Evolutionary conservation across 1,140 invertebrate species (phyloP).

Genomic region (Drosophila cardini): DNA sequence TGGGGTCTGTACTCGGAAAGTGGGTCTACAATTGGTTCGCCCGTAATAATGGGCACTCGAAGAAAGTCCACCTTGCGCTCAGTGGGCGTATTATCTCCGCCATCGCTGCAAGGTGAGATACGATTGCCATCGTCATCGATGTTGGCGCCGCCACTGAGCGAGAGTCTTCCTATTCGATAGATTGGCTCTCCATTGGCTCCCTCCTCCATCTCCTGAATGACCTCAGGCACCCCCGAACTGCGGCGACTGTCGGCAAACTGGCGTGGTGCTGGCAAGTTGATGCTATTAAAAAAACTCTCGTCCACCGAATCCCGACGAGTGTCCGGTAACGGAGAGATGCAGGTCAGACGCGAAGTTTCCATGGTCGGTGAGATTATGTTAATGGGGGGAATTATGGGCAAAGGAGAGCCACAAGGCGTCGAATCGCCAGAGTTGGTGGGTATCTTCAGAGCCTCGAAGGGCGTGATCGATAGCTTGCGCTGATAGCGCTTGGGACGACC

Average conservation of each 20-base stretch:
- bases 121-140: slow-evolving; percentile 77
- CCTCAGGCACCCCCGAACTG: slow-evolving; percentile 87
- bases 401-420: slow-evolving; percentile 87
- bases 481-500: slow-evolving; percentile 86
- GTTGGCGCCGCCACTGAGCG: slow-evolving; percentile 73
- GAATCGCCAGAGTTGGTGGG: slow-evolving; percentile 85
- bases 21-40: slow-evolving; percentile 73
- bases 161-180: slow-evolving; percentile 71
- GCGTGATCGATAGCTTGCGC: slow-evolving; percentile 79
- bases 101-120: slow-evolving; percentile 63
- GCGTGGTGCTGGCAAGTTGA: slow-evolving; percentile 88
- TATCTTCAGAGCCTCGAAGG: slow-evolving; percentile 73
- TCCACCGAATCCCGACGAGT: slow-evolving; percentile 88
- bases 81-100: slow-evolving; percentile 52
- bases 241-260: slow-evolving; percentile 91
- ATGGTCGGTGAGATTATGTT: slow-evolving; percentile 84
- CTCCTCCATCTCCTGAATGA: slow-evolving; percentile 82
- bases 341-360: slow-evolving; percentile 85
- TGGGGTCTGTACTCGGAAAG: slow-evolving; percentile 77
- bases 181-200: slow-evolving; percentile 65
- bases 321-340: slow-evolving; percentile 89
- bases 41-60: slow-evolving; percentile 71
- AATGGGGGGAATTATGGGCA: slow-evolving; percentile 85
- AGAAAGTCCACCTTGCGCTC: slow-evolving; percentile 78
- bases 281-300: slow-evolving; percentile 85